Conservation (phyloP, 2,113 vertebrate species). For the Naja naja region DNA sequence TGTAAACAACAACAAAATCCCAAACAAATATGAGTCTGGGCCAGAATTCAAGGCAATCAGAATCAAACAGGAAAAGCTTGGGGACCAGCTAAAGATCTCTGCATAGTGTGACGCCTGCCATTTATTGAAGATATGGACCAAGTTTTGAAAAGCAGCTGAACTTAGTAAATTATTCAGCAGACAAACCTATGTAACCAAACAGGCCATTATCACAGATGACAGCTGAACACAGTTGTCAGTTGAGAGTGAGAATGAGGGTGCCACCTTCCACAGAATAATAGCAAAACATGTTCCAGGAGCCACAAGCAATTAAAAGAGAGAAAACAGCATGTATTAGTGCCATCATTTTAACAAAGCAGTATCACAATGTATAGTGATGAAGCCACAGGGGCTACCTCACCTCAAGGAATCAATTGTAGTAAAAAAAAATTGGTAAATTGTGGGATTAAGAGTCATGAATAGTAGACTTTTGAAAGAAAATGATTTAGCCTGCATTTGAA, state of each 20-base stretch:
- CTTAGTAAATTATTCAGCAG: background rate
- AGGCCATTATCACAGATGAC: background rate
- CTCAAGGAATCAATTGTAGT: background rate
- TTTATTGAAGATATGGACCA: background rate
- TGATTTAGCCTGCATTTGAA: background rate
- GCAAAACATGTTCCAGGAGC: background rate
- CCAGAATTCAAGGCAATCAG: background rate
- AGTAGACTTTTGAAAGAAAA: slow-evolving; percentile 1
- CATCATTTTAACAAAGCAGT: background rate
- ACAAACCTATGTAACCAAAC: slow-evolving; percentile 2
- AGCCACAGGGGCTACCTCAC: background rate
- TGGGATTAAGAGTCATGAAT: background rate
- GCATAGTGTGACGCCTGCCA: background rate
- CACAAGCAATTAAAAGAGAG: slow-evolving; percentile 16
- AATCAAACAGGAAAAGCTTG: fast-evolving
- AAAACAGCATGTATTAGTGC: background rate
- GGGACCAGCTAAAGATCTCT: background rate
- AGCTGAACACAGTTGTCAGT: slow-evolving; percentile 5
- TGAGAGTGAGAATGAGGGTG: background rate
- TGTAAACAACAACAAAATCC: background rate
- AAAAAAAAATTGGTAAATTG: background rate
- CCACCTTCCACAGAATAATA: background rate
- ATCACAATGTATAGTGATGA: background rate
- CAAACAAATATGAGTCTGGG: background rate
- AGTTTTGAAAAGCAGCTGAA: background rate